Evolutionary conservation across 2,888 invertebrate species (phyloP).

Genomic region (Amphipoea oculea): DNA sequence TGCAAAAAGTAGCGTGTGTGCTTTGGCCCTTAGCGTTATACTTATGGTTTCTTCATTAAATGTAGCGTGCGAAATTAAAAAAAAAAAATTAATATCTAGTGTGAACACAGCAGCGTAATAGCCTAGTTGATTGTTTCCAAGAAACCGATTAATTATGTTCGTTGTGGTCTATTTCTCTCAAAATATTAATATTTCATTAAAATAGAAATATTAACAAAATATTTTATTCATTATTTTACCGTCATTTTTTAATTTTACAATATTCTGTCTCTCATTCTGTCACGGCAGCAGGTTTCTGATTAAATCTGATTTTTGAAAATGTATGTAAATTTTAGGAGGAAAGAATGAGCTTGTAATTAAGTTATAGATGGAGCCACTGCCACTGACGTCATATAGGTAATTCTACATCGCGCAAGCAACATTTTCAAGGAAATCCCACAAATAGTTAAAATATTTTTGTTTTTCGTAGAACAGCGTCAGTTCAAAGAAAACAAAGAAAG

Average conservation of each 20-base stretch:
- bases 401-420: not conserved
- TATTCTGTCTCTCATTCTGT: not conserved
- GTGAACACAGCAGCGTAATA: not conserved
- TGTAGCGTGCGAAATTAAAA: not conserved
- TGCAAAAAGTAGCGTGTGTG: too few relatives aligned
- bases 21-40: too few relatives aligned
- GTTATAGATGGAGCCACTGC: not conserved
- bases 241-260: too few relatives aligned
- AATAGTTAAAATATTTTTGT: not conserved
- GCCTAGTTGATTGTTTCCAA: not conserved
- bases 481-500: conserved; percentile 38
- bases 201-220: too few relatives aligned
- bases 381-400: too few relatives aligned
- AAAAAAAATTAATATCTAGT: not conserved
- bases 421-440: not conserved
- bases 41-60: not conserved
- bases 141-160: not conserved
- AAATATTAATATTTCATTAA: not conserved
- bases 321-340: not conserved
- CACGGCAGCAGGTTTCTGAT: not conserved
- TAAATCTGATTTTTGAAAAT: not conserved
- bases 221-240: too few relatives aligned
- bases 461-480: not conserved
- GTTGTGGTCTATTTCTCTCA: not conserved
- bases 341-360: not conserved